Conservation (phyloP, 2,113 vertebrate genomes). For the Archilochus colubris region DNA sequence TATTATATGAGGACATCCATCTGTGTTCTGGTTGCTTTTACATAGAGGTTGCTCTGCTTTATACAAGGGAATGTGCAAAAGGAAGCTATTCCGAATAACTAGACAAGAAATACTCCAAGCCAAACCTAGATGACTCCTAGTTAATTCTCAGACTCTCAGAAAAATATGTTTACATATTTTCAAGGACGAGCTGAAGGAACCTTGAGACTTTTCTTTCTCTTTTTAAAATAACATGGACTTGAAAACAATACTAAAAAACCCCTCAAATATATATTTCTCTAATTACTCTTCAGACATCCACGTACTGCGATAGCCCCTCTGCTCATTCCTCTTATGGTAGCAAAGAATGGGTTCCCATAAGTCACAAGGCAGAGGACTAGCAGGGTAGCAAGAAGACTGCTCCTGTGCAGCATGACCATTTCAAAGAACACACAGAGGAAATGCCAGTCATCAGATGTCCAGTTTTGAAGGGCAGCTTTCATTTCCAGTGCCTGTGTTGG, state of each 20-base stretch:
- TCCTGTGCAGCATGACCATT: fast-evolving
- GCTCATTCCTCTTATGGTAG: not conserved
- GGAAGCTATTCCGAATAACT: not conserved
- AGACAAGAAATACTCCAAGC: not conserved
- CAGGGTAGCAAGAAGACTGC: not conserved
- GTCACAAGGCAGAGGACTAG: not conserved
- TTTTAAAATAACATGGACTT: not conserved
- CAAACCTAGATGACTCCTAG: not conserved
- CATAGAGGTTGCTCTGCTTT: fast-evolving
- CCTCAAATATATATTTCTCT: not conserved
- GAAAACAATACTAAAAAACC: not conserved
- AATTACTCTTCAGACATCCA: not conserved
- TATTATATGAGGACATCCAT: not conserved
- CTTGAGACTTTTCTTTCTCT: not conserved
- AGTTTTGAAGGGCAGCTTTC: not conserved
- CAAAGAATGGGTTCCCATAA: not conserved
- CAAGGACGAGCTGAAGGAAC: not conserved
- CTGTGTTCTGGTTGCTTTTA: not conserved
- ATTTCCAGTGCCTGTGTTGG: not conserved
- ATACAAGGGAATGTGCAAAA: not conserved
- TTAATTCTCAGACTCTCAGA: not conserved
- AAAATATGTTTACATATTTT: not conserved
- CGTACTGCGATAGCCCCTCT: not conserved
- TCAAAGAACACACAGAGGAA: not conserved
- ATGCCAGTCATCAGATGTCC: not conserved